Conservation (phyloP, 2,797 vertebrate genomes). For the Synanceia verrucosa region DNA sequence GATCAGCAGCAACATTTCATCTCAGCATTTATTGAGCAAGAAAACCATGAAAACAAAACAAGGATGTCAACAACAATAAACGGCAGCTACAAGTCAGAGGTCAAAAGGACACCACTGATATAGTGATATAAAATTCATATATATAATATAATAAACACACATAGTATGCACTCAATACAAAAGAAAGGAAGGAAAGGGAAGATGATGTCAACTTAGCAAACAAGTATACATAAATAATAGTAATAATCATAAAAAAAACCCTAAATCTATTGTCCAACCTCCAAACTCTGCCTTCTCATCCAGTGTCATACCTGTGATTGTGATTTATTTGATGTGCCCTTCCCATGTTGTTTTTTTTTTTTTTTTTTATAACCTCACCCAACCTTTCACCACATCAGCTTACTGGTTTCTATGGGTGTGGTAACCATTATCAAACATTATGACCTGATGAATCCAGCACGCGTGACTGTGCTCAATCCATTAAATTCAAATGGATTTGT, state of each 20-base stretch:
- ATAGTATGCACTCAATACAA: background rate
- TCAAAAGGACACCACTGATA: background rate
- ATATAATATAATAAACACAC: background rate
- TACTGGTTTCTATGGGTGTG: background rate
- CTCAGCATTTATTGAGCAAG: background rate
- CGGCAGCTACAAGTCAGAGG: background rate
- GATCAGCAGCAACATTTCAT: background rate
- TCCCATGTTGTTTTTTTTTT: slow-evolving; percentile 4
- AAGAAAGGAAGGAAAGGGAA: background rate
- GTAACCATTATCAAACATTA: background rate
- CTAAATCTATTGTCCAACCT: background rate
- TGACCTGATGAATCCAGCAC: background rate
- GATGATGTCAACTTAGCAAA: background rate
- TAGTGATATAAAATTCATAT: background rate
- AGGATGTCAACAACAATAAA: background rate
- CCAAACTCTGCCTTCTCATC: background rate
- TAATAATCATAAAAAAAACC: background rate
- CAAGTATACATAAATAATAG: background rate
- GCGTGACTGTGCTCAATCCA: too few species aligned
- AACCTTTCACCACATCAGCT: background rate
- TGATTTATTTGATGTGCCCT: background rate
- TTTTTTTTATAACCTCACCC: too few species aligned
- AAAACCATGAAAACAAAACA: slow-evolving; percentile 2
- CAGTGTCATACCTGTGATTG: background rate
- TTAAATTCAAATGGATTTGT: too few species aligned